Evolutionary conservation across 2,113 vertebrate species (phyloP).

Genomic region (Galbula dea): DNA sequence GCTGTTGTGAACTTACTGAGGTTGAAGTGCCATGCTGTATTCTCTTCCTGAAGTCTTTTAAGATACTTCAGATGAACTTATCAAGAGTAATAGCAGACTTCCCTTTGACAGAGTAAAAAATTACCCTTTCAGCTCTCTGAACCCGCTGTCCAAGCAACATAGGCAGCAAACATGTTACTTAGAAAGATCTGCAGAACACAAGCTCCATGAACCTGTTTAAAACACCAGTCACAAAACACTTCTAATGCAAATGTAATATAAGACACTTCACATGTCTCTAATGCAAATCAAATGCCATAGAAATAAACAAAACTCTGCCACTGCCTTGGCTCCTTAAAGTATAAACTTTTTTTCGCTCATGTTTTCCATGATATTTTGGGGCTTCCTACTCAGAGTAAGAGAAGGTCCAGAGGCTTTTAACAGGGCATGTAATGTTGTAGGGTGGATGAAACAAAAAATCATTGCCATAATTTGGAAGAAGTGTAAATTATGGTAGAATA

Average conservation of each 20-base stretch:
- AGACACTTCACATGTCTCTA: neutral
- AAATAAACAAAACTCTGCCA: neutral
- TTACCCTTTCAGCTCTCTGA: neutral
- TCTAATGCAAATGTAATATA: neutral
- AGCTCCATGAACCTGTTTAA: neutral
- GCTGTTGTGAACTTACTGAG: neutral
- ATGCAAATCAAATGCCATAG: neutral
- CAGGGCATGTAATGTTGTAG: neutral
- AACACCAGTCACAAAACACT: neutral
- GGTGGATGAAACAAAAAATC: neutral
- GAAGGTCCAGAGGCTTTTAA: neutral
- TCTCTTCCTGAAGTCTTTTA: neutral
- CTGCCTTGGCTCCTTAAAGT: neutral
- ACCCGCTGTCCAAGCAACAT: neutral
- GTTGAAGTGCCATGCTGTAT: rapidly evolving
- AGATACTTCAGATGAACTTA: neutral
- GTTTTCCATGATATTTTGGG: neutral
- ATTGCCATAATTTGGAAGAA: neutral
- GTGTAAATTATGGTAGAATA: neutral
- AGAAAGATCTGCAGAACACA: neutral
- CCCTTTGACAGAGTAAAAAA: neutral
- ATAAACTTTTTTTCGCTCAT: neutral
- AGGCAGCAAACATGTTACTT: neutral
- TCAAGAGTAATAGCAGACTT: neutral
- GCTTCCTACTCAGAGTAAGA: neutral